phyloP scores from a whole-genome alignment of 2,113 vertebrate species.

The Xenopus tropicalis region DNA sequence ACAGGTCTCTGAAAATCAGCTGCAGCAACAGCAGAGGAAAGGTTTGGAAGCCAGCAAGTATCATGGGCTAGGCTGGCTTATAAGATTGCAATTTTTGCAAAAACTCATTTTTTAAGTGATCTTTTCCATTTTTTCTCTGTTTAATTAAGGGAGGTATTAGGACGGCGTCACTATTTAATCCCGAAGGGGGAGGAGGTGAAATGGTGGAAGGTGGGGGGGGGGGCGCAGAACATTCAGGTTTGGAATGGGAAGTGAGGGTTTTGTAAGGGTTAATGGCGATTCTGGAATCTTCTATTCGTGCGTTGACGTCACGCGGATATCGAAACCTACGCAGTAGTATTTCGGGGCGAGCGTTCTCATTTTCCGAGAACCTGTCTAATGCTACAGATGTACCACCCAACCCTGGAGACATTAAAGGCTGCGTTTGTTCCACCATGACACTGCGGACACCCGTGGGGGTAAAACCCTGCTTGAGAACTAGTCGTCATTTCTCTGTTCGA shows the following conservation, averaged over 20 bases:
- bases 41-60: conserved; percentile 54
- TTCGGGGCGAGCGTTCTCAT: conserved; percentile 35
- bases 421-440: conserved; percentile 27
- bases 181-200: conserved; percentile 44
- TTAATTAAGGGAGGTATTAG: not conserved
- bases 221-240: conserved; percentile 68
- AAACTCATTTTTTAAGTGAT: not conserved
- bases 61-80: conserved; percentile 55
- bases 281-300: conserved; percentile 81
- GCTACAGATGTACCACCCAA: conserved; percentile 22
- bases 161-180: conserved; percentile 43
- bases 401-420: conserved; percentile 31
- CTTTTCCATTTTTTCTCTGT: conserved; percentile 14
- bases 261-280: conserved; percentile 75
- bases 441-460: conserved; percentile 54
- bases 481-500: conserved; percentile 63
- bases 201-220: conserved; percentile 45
- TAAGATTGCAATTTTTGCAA: conserved; percentile 37
- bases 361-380: conserved; percentile 31
- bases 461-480: conserved; percentile 51
- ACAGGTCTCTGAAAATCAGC: conserved; percentile 80
- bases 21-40: conserved; percentile 74
- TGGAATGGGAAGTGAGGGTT: conserved; percentile 56
- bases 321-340: conserved; percentile 42
- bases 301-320: conserved; percentile 42